phyloP scores from a whole-genome alignment of 2,797 vertebrate genomes.

The Zonotrichia albicollis region DNA sequence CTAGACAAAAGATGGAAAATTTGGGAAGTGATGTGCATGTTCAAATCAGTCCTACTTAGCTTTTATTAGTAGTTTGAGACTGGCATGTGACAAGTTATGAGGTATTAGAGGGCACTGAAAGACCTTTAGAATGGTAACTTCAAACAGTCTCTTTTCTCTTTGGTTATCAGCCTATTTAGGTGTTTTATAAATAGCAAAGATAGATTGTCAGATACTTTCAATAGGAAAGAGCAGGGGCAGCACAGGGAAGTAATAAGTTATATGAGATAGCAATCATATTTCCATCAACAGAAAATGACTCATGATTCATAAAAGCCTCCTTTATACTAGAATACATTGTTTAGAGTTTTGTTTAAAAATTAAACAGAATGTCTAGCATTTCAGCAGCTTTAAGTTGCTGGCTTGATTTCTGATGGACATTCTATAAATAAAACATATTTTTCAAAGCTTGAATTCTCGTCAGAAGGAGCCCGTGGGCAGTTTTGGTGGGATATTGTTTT shows the following conservation, averaged over 20 bases:
- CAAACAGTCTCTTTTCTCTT: background rate
- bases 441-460: background rate
- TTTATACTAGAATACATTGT: conserved; percentile 9
- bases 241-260: conserved; percentile 58
- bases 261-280: conserved; percentile 40
- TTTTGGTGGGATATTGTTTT: background rate
- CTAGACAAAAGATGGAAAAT: background rate
- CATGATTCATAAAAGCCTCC: conserved; percentile 35
- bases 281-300: conserved; percentile 51
- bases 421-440: conserved; percentile 18
- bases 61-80: background rate
- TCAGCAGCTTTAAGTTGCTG: conserved; percentile 42
- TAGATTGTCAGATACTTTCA: conserved; percentile 28
- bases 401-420: background rate
- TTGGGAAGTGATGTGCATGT: background rate
- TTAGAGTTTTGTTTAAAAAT: conserved; percentile 59
- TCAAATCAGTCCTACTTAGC: background rate
- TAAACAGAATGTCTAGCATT: conserved; percentile 39
- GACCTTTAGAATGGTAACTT: background rate
- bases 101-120: background rate
- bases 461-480: background rate
- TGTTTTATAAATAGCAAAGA: conserved; percentile 47
- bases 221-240: background rate
- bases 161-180: background rate
- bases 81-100: background rate